Evolutionary conservation across 1,140 invertebrate genomes (phyloP).

Genomic region (Tetragonula clypearis): DNA sequence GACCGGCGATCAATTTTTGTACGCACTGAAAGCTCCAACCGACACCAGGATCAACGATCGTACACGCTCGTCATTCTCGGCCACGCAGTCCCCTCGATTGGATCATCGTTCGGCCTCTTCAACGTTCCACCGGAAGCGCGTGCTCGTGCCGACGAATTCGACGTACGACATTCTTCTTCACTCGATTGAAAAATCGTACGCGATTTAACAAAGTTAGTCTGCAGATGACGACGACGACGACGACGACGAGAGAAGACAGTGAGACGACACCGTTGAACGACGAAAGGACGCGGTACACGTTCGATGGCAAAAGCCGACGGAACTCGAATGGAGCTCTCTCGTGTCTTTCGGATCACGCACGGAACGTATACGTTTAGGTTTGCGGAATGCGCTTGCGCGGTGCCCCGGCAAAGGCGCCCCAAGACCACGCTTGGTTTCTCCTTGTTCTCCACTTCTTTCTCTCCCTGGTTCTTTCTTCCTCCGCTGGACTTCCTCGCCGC

Average conservation of each 20-base stretch:
- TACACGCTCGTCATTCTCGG: conserved; percentile 37
- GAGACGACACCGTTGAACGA: not conserved
- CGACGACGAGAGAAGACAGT: rapidly evolving
- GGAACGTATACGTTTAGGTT: conserved; percentile 64
- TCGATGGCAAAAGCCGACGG: conserved; percentile 65
- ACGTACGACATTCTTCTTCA: not conserved
- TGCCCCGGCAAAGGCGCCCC: conserved; percentile 70
- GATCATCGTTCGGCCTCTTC: conserved; percentile 16
- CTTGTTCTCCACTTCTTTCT: conserved; percentile 58
- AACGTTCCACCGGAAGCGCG: not conserved
- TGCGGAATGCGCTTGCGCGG: conserved; percentile 70
- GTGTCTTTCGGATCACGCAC: conserved; percentile 70
- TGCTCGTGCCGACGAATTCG: not conserved
- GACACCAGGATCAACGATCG: conserved; percentile 37
- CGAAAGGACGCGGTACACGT: conserved; percentile 52
- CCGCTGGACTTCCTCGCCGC: not conserved
- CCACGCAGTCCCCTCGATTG: not conserved
- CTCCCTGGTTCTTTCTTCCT: conserved; percentile 19
- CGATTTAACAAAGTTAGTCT: not conserved
- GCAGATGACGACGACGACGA: not conserved
- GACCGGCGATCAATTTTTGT: conserved; percentile 42
- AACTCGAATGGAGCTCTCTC: conserved; percentile 70
- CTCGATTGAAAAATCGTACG: not conserved
- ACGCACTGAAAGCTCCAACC: conserved; percentile 28
- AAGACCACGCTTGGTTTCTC: conserved; percentile 63